These are phyloP conservation scores for Meteorus cinctellus DNA, from an alignment of 2,888 invertebrate species.

Conservation along the genomic window DNA sequence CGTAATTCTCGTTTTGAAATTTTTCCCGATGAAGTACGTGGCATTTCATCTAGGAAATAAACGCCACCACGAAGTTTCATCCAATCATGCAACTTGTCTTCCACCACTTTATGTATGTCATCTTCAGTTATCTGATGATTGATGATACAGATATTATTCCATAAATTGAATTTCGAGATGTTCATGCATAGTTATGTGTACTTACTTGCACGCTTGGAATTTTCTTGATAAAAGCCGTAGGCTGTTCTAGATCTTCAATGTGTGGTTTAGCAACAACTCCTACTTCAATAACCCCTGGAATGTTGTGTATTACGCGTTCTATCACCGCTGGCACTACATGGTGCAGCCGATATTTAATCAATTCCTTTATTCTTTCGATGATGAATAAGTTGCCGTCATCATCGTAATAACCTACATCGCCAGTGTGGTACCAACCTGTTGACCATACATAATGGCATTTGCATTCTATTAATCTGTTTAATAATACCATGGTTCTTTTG, in stretches of 20 bases:
- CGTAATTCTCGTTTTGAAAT: conserved; percentile 55
- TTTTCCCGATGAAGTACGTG: conserved; percentile 59
- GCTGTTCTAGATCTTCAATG: conserved; percentile 60
- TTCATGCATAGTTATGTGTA: neutral
- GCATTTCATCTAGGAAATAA: conserved; percentile 60
- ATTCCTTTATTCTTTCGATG: conserved; percentile 64
- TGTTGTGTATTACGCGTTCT: conserved; percentile 58
- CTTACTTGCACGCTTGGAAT: conserved; percentile 53
- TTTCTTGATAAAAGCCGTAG: conserved; percentile 63
- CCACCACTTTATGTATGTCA: conserved; percentile 59
- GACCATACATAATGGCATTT: neutral
- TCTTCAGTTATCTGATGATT: conserved; percentile 59
- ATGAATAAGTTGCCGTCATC: conserved; percentile 63
- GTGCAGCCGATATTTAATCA: conserved; percentile 64
- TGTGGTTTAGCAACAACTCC: conserved; percentile 63
- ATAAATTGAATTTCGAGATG: neutral
- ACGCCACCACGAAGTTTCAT: conserved; percentile 64
- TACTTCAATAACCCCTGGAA: conserved; percentile 63
- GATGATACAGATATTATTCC: neutral
- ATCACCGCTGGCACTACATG: conserved; percentile 66
- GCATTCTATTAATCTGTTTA: neutral
- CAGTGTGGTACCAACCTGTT: conserved; percentile 67
- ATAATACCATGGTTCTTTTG: neutral
- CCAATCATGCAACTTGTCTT: conserved; percentile 54
- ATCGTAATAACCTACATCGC: conserved; percentile 65